phyloP scores from a whole-genome alignment of 2,797 vertebrate genomes.

The Natrix natrix region DNA sequence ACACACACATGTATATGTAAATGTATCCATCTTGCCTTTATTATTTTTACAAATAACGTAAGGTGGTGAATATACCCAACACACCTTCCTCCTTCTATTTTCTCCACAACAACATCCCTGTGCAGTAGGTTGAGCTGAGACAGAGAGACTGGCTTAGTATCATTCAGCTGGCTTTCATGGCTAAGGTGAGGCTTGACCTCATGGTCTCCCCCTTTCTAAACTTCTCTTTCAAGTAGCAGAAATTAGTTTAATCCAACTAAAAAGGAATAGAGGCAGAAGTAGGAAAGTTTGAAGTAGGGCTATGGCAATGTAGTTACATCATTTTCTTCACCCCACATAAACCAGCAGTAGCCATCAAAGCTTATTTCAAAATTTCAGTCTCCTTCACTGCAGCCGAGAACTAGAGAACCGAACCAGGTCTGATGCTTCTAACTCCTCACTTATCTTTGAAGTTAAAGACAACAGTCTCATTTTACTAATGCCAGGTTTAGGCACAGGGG shows the following conservation, averaged over 20 bases:
- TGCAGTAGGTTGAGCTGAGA: not conserved
- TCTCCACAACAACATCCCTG: not conserved
- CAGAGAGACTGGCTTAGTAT: not conserved
- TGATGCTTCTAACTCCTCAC: not conserved
- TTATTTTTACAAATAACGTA: not conserved
- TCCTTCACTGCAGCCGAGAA: not conserved
- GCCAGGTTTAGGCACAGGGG: not conserved
- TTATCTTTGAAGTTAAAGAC: not conserved
- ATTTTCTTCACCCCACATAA: not conserved
- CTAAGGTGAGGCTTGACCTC: not conserved
- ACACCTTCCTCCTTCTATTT: not conserved
- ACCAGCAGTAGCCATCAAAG: not conserved
- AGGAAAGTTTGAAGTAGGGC: not conserved
- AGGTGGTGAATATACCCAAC: not conserved
- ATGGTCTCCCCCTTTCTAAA: not conserved
- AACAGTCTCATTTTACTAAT: not conserved
- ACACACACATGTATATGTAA: not conserved
- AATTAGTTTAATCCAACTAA: not conserved
- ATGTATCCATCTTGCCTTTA: not conserved
- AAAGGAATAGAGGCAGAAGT: not conserved
- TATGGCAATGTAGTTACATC: not conserved
- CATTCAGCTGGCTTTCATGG: not conserved
- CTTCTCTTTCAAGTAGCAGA: not conserved
- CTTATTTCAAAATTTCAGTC: not conserved
- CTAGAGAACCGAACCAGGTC: not conserved